Percentiles rank a stretch among this genome's conserved stretches.
These are phyloP conservation scores for Oceanites oceanicus DNA, from an alignment of 2,113 vertebrate species.

Conservation along the genomic window DNA sequence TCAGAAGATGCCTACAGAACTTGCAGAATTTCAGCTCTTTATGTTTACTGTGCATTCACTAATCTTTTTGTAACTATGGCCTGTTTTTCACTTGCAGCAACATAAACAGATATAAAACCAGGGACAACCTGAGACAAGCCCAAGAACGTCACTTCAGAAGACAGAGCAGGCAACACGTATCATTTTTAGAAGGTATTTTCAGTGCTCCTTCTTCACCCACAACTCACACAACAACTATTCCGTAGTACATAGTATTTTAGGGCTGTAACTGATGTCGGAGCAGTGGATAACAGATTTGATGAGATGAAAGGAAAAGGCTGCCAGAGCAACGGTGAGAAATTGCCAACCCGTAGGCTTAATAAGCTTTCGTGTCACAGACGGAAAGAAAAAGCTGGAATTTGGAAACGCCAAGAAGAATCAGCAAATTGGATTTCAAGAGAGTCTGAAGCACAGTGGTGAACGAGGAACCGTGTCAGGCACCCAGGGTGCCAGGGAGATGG, in stretches of 20 bases:
- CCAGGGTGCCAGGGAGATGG: not conserved
- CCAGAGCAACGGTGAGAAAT: not conserved
- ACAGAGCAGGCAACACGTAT: not conserved
- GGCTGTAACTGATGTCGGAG: not conserved
- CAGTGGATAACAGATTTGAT: not conserved
- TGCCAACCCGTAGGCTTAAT: not conserved
- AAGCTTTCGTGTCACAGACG: not conserved
- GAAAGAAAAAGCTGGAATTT: not conserved
- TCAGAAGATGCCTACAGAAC: not conserved
- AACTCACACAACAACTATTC: not conserved
- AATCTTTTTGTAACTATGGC: not conserved
- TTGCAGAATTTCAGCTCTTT: not conserved
- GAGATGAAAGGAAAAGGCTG: not conserved
- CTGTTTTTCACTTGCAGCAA: not conserved
- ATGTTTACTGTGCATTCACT: not conserved
- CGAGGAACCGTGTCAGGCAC: not conserved
- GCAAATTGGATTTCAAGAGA: not conserved
- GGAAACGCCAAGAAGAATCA: not conserved
- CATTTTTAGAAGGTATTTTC: not conserved
- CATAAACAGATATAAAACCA: not conserved
- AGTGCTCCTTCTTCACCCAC: not conserved
- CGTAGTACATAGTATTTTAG: not conserved
- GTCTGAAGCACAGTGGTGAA: not conserved
- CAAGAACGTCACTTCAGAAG: not conserved
- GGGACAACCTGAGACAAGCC: not conserved